phyloP scores from a whole-genome alignment of 2,797 vertebrate species.

The Ctenochaetus hawaiiensis region DNA sequence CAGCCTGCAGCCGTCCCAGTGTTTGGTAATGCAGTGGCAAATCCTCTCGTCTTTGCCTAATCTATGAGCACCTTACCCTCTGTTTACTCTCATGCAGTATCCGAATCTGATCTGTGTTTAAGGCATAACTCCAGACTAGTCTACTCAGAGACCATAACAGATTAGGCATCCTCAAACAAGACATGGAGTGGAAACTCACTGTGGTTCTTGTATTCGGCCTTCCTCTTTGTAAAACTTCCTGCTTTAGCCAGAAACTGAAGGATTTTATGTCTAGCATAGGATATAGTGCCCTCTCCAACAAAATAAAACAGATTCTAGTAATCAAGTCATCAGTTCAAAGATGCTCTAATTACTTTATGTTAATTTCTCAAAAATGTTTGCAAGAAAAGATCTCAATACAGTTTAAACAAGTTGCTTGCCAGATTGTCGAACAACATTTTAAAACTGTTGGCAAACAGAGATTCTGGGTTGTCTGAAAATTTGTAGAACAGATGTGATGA shows the following conservation, averaged over 20 bases:
- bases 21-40: slow-evolving; percentile 48
- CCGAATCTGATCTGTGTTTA: slow-evolving; percentile 31
- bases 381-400: too few relatives aligned
- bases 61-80: slow-evolving; percentile 21
- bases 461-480: too few relatives aligned
- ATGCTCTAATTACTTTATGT: too few relatives aligned
- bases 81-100: slow-evolving; percentile 24
- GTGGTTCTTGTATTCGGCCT: not conserved
- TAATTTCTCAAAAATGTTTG: too few relatives aligned
- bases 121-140: not conserved
- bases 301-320: too few relatives aligned
- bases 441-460: too few relatives aligned
- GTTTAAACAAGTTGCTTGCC: too few relatives aligned
- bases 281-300: not conserved
- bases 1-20: slow-evolving; percentile 36
- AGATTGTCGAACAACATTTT: too few relatives aligned
- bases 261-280: not conserved
- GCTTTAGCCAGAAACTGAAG: not conserved
- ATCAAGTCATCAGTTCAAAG: too few relatives aligned
- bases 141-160: slow-evolving; percentile 4
- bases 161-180: not conserved
- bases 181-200: not conserved
- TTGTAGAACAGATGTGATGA: too few relatives aligned
- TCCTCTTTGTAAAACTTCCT: not conserved
- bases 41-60: slow-evolving; percentile 43